Evolutionary conservation across 2,113 vertebrate genomes (phyloP).

Genomic region (Crotophaga sulcirostris): DNA sequence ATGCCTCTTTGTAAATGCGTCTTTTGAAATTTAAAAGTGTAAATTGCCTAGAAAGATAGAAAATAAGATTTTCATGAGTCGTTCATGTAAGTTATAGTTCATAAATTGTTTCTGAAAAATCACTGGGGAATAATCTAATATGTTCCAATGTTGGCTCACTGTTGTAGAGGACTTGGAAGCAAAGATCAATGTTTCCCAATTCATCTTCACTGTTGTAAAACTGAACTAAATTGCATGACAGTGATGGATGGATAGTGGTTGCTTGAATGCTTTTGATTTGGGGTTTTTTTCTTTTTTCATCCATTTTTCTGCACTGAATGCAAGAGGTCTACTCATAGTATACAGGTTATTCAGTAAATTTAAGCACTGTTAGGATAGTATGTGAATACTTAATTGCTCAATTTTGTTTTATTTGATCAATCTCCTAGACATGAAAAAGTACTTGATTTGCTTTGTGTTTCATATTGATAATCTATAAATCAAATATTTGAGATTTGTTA

Average conservation of each 20-base stretch:
- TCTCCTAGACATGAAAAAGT: neutral
- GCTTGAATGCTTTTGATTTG: neutral
- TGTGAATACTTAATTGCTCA: neutral
- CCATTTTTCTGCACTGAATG: neutral
- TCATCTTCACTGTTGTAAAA: neutral
- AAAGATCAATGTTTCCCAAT: neutral
- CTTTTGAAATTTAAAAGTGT: neutral
- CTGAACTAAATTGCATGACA: neutral
- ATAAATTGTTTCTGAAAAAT: neutral
- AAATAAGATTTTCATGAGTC: neutral
- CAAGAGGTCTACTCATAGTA: neutral
- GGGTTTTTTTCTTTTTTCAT: neutral
- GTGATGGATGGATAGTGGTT: neutral
- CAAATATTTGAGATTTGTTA: neutral
- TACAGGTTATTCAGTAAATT: neutral
- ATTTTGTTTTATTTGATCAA: neutral
- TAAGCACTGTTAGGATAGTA: neutral
- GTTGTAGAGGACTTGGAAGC: neutral
- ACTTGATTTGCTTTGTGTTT: neutral
- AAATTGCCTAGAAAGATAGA: neutral
- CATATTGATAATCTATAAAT: neutral
- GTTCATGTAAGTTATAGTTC: neutral
- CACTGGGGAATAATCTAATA: neutral
- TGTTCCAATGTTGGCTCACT: neutral
- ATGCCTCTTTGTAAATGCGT: neutral